A percentile compares a stretch with the other conserved stretches of the same genome.
These are phyloP conservation scores for Eretmocerus hayati DNA, from an alignment of 2,888 invertebrate species.

Conservation along the genomic window DNA sequence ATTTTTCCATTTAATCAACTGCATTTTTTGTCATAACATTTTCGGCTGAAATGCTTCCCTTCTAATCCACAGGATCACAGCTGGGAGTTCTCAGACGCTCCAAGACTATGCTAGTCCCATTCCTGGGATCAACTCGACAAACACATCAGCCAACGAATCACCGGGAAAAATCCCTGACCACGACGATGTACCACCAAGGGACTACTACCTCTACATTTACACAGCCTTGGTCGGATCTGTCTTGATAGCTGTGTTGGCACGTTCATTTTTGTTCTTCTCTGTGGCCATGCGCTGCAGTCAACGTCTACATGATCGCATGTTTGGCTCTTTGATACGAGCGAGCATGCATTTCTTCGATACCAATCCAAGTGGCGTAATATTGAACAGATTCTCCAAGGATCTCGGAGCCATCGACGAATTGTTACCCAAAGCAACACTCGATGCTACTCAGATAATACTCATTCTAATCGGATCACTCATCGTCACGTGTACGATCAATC, in stretches of 20 bases:
- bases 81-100: constrained; percentile 45
- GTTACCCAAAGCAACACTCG: constrained; percentile 60
- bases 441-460: constrained; percentile 50
- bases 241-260: constrained; percentile 42
- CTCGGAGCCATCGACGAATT: constrained; percentile 71
- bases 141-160: neutral
- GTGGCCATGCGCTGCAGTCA: constrained; percentile 50
- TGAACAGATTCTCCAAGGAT: constrained; percentile 80
- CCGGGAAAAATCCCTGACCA: neutral
- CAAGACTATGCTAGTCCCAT: neutral
- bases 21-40: too few species aligned
- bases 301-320: constrained; percentile 52
- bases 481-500: constrained; percentile 57
- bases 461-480: constrained; percentile 53
- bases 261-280: constrained; percentile 48
- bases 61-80: constrained; percentile 57
- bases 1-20: too few species aligned
- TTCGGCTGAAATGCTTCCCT: too few species aligned
- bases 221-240: constrained; percentile 49
- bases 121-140: neutral
- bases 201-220: constrained; percentile 52
- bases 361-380: constrained; percentile 73
- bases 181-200: neutral
- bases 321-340: constrained; percentile 50
- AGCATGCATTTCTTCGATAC: constrained; percentile 72